Conservation (phyloP, 2,113 vertebrate species). For the Miniopterus natalensis region DNA sequence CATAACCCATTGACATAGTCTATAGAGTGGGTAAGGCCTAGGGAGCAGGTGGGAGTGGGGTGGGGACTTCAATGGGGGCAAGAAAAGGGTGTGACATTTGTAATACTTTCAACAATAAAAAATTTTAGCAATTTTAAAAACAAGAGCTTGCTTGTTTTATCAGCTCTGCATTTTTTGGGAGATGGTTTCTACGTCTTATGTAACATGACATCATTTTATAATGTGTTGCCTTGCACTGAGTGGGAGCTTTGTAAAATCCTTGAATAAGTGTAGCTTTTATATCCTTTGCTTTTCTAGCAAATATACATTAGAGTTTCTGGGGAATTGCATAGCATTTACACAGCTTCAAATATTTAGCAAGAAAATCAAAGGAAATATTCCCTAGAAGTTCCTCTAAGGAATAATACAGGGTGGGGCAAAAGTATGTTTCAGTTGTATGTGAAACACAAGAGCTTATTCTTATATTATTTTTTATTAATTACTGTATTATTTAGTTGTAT, state of each 20-base stretch:
- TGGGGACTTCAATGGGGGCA: no score
- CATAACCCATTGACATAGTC: no score
- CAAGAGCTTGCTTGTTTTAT: neutral
- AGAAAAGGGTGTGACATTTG: no score
- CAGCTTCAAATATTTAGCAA: slow-evolving; percentile 4
- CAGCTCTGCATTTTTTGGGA: neutral
- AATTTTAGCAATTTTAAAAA: no score
- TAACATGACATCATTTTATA: neutral
- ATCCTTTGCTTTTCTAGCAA: slow-evolving; percentile 35
- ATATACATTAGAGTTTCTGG: neutral
- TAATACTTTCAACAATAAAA: no score
- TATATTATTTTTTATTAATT: neutral
- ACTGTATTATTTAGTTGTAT: neutral
- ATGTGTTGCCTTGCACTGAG: neutral
- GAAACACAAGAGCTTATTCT: neutral
- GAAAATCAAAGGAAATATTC: slow-evolving; percentile 26
- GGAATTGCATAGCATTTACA: slow-evolving; percentile 44
- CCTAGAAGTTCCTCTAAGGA: neutral
- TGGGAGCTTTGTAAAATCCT: slow-evolving; percentile 11
- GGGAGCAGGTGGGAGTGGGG: no score
- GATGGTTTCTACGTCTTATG: neutral
- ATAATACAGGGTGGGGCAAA: neutral
- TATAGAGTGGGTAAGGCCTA: no score
- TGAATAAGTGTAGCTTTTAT: neutral
- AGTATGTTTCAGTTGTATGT: neutral